Evolutionary conservation across 1,140 invertebrate genomes (phyloP), one percentile per base, ranked within the genome.

Genomic region (Calosoma granatense): DNA sequence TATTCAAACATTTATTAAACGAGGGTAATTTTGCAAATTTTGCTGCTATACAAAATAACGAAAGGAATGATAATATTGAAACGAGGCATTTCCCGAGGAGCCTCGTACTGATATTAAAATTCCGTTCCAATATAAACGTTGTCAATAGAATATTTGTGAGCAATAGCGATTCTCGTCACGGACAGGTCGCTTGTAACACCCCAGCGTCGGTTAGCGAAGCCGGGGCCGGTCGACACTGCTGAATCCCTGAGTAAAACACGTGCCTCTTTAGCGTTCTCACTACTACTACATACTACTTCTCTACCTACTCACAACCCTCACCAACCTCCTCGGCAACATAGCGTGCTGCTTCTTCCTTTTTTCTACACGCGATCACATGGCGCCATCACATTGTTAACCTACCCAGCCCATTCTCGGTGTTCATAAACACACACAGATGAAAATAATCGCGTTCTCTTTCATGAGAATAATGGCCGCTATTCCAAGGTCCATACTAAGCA

Each of bases 91-190:
- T 36, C n/a, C 26, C 6, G 6, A 9, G 26, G 26, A 36, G 26
- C 26, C 6, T 9, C 15, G 41, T 9, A 47, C 41, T 9, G 17
- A 56, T 47, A 65, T 67, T 66, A 64, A 67, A 64, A 66, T 67
- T 66, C 65, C 62, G 55, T 54, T 56, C 47, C 63, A 56, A 66
- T 64, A 62, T 64, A 68, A 65, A 65, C 64, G 65, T 63, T 67
- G 68, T 70, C 68, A 70, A 70, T 70, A 68, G 68, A 69, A 69
- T 70, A 69, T 70, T 64, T 64, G 65, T 51, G 26, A 57, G 54
- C 58, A 57, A 65, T 66, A 59, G 54, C 57, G 60, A 68, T 68
- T 67, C 67, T 47, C 51, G 57, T 62, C 68, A 69, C 68, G 67
- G 66, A 65, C 22, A 61, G 57, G 58, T 62, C 63, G 67, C 66